Conservation (phyloP, 2,797 vertebrate species). For the Spheniscus humboldti region DNA sequence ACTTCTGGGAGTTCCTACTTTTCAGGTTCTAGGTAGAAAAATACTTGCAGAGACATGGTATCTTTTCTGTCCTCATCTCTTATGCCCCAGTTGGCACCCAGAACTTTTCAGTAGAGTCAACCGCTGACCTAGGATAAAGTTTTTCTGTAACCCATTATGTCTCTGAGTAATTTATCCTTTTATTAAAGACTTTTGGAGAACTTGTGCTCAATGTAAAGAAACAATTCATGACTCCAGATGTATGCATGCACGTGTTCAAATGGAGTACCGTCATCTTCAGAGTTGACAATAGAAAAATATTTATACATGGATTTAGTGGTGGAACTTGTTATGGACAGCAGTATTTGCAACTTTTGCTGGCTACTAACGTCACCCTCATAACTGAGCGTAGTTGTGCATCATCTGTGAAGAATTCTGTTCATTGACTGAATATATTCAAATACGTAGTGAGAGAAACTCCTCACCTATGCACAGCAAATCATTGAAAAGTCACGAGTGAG, state of each 20-base stretch:
- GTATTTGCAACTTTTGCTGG: neutral
- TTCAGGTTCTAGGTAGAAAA: neutral
- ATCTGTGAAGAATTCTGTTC: neutral
- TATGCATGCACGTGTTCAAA: neutral
- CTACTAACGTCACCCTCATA: neutral
- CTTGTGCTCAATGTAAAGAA: neutral
- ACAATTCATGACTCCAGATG: neutral
- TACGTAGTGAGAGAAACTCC: neutral
- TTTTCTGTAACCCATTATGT: neutral
- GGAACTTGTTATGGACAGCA: neutral
- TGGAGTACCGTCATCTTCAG: neutral
- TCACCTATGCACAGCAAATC: neutral
- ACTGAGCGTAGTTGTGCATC: neutral
- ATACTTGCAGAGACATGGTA: neutral
- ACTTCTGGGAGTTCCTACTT: neutral
- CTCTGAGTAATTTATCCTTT: neutral
- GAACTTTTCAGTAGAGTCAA: neutral
- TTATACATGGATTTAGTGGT: neutral
- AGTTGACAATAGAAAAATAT: neutral
- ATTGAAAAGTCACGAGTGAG: neutral
- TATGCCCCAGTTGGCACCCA: neutral
- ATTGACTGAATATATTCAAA: neutral
- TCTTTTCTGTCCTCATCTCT: neutral
- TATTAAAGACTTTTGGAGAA: neutral
- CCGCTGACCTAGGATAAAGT: rapidly evolving